These are phyloP conservation scores for Boloria selene DNA, from an alignment of 2,888 invertebrate species.

Conservation along the genomic window DNA sequence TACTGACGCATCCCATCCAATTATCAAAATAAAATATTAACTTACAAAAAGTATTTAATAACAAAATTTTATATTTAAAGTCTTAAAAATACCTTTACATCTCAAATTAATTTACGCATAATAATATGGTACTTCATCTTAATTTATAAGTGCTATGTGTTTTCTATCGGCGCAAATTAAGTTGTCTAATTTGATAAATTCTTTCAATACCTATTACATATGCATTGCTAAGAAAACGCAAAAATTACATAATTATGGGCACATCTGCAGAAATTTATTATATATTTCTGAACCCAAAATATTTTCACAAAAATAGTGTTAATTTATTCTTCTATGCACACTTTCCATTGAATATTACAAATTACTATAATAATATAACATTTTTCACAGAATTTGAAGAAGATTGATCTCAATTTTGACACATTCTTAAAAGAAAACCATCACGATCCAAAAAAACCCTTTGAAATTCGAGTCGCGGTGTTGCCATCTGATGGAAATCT, in stretches of 20 bases:
- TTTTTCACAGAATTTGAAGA: background rate
- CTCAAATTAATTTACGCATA: no score
- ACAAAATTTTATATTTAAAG: background rate
- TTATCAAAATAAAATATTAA: constrained; percentile 72
- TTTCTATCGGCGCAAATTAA: no score
- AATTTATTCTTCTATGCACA: background rate
- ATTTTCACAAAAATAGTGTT: no score
- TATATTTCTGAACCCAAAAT: background rate
- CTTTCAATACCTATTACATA: no score
- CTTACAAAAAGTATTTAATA: constrained; percentile 31
- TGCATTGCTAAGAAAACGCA: no score
- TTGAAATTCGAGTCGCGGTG: constrained; percentile 73
- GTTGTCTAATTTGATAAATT: no score
- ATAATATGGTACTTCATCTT: no score
- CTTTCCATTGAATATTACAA: no score
- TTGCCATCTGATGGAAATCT: constrained; percentile 70
- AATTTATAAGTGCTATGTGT: no score
- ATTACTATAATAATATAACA: background rate
- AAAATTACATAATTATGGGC: no score
- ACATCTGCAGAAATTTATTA: background rate
- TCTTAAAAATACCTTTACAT: background rate
- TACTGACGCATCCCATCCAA: constrained; percentile 77
- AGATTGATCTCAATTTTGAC: constrained; percentile 47
- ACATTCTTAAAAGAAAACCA: constrained; percentile 19
- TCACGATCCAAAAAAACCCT: constrained; percentile 62